These are phyloP conservation scores for Zhuqinia jingwanae DNA, from an alignment of 2,888 invertebrate species.

Conservation along the genomic window DNA sequence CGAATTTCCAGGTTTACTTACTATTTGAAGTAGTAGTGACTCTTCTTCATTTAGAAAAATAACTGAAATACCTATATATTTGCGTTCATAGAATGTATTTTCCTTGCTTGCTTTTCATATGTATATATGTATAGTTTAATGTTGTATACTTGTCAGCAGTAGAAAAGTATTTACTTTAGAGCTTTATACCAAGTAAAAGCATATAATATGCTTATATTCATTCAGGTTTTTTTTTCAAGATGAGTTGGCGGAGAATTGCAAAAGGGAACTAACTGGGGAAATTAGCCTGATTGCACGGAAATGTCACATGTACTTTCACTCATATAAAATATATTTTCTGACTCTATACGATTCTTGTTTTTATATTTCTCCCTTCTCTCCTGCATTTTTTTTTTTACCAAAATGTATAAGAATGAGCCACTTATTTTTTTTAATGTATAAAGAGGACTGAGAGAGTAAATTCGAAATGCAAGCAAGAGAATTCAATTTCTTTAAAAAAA, in stretches of 20 bases:
- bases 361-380: not conserved
- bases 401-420: conserved; percentile 9
- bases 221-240: not conserved
- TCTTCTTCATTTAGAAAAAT: not conserved
- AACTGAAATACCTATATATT: too few species aligned
- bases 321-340: too few species aligned
- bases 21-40: not conserved
- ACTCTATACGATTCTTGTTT: too few species aligned
- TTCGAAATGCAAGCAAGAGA: conserved; percentile 38
- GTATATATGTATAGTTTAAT: too few species aligned
- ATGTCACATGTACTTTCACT: conserved; percentile 17
- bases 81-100: too few species aligned
- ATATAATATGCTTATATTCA: too few species aligned
- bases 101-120: too few species aligned
- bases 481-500: conserved; percentile 63
- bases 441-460: conserved; percentile 22
- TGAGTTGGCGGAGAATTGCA: conserved; percentile 15
- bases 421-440: conserved; percentile 54
- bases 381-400: not conserved
- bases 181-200: conserved; percentile 14
- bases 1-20: not conserved
- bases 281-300: conserved; percentile 68
- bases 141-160: too few species aligned
- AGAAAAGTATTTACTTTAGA: conserved; percentile 49
- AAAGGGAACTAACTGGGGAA: conserved; percentile 60